Percentiles rank a stretch among this genome's conserved stretches.
Conservation (phyloP, 2,113 vertebrate genomes). For the Zapus hudsonius region DNA sequence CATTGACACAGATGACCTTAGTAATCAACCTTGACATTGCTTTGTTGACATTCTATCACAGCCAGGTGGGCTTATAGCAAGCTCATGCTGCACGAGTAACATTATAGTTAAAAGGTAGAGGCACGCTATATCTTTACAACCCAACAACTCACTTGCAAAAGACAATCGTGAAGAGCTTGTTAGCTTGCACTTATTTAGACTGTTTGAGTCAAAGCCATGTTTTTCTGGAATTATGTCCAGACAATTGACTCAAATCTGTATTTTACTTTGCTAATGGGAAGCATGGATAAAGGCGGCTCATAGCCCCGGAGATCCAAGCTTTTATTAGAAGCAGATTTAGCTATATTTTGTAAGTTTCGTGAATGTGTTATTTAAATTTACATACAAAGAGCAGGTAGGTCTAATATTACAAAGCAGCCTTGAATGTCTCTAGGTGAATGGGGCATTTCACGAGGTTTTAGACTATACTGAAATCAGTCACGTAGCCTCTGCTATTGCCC, state of each 20-base stretch:
- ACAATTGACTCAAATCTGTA: not conserved
- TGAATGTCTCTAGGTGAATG: not conserved
- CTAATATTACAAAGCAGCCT: too few species aligned
- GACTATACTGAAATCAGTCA: not conserved
- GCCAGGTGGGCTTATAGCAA: not conserved
- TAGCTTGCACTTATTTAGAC: not conserved
- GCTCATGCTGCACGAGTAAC: not conserved
- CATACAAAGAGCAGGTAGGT: not conserved
- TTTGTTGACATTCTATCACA: not conserved
- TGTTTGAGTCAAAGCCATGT: not conserved
- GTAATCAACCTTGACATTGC: not conserved
- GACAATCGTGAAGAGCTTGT: not conserved
- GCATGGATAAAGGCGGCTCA: not conserved
- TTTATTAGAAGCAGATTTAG: not conserved
- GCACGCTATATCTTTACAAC: not conserved
- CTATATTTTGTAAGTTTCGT: not conserved
- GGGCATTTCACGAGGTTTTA: not conserved
- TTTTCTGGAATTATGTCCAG: conserved; percentile 41
- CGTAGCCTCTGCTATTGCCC: not conserved
- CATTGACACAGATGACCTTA: not conserved
- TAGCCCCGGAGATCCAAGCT: not conserved
- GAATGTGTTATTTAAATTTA: not conserved
- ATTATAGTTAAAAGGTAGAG: not conserved
- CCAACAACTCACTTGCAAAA: not conserved
- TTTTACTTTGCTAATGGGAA: conserved; percentile 15